phyloP scores from a whole-genome alignment of 2,113 vertebrate genomes.

The Colossoma macropomum region DNA sequence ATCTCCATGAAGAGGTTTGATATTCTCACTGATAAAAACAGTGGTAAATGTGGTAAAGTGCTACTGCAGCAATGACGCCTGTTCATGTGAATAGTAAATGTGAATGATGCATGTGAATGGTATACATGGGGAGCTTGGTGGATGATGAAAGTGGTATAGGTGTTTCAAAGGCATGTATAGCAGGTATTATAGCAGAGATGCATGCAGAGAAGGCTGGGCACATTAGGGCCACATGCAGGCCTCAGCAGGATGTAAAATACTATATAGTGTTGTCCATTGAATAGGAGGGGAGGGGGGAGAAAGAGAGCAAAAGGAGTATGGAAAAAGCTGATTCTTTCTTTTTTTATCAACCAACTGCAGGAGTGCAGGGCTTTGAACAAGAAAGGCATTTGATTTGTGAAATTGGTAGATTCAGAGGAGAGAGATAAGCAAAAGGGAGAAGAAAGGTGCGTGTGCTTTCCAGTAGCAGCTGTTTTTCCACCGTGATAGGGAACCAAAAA shows the following conservation, averaged over 20 bases:
- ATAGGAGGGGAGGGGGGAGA: not conserved
- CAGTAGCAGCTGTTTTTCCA: conserved; percentile 19
- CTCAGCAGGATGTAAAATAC: not conserved
- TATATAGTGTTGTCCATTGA: not conserved
- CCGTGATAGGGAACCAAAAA: conserved; percentile 23
- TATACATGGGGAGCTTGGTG: not conserved
- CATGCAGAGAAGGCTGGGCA: not conserved
- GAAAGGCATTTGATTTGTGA: conserved; percentile 54
- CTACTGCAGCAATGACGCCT: not conserved
- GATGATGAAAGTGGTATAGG: not conserved
- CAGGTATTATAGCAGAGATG: not conserved
- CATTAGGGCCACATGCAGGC: not conserved
- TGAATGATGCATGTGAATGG: not conserved
- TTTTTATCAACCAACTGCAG: conserved; percentile 48
- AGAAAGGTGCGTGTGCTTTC: conserved; percentile 29
- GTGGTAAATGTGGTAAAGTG: no score
- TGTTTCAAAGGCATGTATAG: not conserved
- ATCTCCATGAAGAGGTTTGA: no score
- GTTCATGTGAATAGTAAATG: not conserved
- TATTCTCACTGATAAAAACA: no score
- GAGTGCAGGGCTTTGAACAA: conserved; percentile 21
- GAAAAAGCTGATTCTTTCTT: conserved; percentile 23
- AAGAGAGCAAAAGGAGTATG: not conserved
- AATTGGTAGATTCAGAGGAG: conserved; percentile 49
- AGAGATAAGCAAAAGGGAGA: conserved; percentile 39